A percentile compares a stretch with the other conserved stretches of the same genome.
These are phyloP conservation scores for Hippoglossus hippoglossus DNA, from an alignment of 2,797 vertebrate genomes.

Conservation along the genomic window DNA sequence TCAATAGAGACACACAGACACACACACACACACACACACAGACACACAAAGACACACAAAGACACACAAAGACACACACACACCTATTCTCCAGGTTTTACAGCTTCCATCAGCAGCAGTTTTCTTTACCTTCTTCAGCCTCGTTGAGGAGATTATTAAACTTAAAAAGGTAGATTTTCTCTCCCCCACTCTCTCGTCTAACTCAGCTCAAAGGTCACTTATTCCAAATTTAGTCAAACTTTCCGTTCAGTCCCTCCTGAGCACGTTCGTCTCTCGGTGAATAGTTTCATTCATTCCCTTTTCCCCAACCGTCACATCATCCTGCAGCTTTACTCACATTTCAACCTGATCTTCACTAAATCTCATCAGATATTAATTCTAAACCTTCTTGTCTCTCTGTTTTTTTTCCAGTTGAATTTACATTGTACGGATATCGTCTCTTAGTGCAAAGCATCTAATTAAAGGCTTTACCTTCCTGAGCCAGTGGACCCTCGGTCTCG, in stretches of 20 bases:
- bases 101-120: not conserved
- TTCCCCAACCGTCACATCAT: not conserved
- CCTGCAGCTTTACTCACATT: not conserved
- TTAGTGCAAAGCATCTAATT: no score
- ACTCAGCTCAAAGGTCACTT: not conserved
- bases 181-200: slow-evolving; percentile 28
- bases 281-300: slow-evolving; percentile 27
- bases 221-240: slow-evolving; percentile 6
- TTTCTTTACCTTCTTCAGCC: no score
- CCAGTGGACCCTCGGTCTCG: slow-evolving; percentile 66
- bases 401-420: no score
- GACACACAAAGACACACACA: not conserved
- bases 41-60: not conserved
- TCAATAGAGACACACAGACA: not conserved
- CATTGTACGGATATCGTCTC: no score
- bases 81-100: not conserved
- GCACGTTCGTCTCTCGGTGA: not conserved
- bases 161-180: slow-evolving; percentile 18
- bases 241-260: slow-evolving; percentile 8
- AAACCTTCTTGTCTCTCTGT: no score
- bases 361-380: not conserved
- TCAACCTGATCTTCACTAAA: not conserved
- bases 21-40: not conserved
- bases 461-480: slow-evolving; percentile 77
- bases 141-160: no score